Conservation (phyloP, 1,140 invertebrate genomes). For the Araneus ventricosus region DNA sequence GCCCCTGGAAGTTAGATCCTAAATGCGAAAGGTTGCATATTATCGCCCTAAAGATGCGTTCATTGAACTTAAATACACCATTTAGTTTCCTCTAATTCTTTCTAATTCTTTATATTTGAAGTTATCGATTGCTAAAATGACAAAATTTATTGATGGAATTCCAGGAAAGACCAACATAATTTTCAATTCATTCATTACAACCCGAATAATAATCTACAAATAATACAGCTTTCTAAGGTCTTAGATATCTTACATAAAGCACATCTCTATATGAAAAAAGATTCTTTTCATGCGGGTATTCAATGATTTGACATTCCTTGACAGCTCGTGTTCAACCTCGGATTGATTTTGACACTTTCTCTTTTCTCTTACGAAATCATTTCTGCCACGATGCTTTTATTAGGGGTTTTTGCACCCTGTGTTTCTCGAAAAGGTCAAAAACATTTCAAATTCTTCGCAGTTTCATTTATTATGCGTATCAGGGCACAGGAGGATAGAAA, state of each 20-base stretch:
- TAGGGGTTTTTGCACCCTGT: neutral
- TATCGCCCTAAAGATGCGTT: too few relatives aligned
- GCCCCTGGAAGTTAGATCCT: too few relatives aligned
- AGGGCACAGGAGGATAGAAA: too few relatives aligned
- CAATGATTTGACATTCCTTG: neutral
- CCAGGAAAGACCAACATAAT: neutral
- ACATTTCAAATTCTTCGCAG: too few relatives aligned
- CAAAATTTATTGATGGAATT: too few relatives aligned
- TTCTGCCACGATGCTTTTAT: neutral
- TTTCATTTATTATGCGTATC: too few relatives aligned
- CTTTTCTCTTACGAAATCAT: neutral
- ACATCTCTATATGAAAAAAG: neutral
- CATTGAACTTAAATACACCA: too few relatives aligned
- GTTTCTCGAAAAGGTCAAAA: neutral
- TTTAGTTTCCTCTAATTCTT: too few relatives aligned
- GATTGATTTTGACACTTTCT: neutral
- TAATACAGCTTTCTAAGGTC: neutral
- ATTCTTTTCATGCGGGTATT: conserved; percentile 15
- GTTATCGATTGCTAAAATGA: too few relatives aligned
- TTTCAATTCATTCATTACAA: neutral
- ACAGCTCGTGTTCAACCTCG: neutral
- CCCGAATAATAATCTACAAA: neutral
- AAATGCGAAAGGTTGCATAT: too few relatives aligned
- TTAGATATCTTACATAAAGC: neutral
- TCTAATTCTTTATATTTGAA: too few relatives aligned